Evolutionary conservation across 2,113 vertebrate genomes (phyloP).

Genomic region (Hystrix cristata): DNA sequence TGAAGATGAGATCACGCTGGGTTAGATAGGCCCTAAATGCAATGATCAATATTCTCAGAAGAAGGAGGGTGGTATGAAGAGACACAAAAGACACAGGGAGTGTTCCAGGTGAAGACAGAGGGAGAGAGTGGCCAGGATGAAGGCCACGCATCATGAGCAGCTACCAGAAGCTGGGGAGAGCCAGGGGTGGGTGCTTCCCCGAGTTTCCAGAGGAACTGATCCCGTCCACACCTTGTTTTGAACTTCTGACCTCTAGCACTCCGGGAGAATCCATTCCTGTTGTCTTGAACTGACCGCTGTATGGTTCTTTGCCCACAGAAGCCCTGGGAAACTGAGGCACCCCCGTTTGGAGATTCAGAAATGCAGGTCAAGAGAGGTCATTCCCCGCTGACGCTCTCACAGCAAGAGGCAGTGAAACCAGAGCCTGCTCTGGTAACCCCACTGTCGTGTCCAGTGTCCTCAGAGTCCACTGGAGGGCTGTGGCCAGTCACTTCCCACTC

Average conservation of each 20-base stretch:
- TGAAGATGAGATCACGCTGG: not conserved
- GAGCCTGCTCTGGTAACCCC: not conserved
- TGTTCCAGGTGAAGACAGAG: not conserved
- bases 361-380: not conserved
- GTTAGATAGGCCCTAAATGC: not conserved
- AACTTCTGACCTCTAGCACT: not conserved
- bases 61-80: not conserved
- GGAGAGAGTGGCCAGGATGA: not conserved
- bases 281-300: too few species aligned
- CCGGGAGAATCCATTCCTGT: not conserved
- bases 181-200: not conserved
- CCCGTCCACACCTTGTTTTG: accelerated
- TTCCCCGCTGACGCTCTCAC: not conserved
- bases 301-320: accelerated
- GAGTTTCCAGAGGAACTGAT: not conserved
- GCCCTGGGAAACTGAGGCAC: accelerated
- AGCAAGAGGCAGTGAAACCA: not conserved
- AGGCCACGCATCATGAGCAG: accelerated
- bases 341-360: not conserved
- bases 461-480: not conserved
- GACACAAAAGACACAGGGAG: not conserved
- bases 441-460: accelerated
- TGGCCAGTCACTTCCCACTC: not conserved
- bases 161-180: not conserved
- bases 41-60: not conserved